Evolutionary conservation across 2,888 invertebrate species (phyloP).

Genomic region (Parnassius mnemosyne): DNA sequence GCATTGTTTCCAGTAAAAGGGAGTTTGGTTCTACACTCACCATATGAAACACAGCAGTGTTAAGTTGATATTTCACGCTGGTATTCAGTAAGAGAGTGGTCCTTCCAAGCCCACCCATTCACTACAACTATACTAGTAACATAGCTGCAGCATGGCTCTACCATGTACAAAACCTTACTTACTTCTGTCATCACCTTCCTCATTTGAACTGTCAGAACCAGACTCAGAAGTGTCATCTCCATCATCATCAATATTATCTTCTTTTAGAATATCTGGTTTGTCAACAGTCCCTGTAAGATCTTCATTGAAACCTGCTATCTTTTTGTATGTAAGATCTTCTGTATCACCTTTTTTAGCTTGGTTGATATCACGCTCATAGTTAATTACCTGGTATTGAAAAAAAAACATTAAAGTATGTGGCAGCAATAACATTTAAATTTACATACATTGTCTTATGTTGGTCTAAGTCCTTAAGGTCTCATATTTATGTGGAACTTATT

Average conservation of each 20-base stretch:
- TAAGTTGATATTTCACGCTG: too few relatives aligned
- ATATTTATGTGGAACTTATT: too few relatives aligned
- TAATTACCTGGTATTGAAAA: slow-evolving; percentile 82
- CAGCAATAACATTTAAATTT: not conserved
- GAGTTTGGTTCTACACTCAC: too few relatives aligned
- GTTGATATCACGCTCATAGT: slow-evolving; percentile 92
- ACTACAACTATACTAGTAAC: too few relatives aligned
- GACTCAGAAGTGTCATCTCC: slow-evolving; percentile 57
- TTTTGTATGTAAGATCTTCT: slow-evolving; percentile 90
- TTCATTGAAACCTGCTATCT: slow-evolving; percentile 90
- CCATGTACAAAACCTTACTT: slow-evolving; percentile 14
- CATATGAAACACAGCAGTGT: too few relatives aligned
- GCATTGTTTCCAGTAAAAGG: too few relatives aligned
- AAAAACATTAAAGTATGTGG: not conserved
- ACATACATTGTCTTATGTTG: not conserved
- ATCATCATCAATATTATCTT: slow-evolving; percentile 44
- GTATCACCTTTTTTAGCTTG: slow-evolving; percentile 87
- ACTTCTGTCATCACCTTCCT: slow-evolving; percentile 46
- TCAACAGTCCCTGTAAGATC: slow-evolving; percentile 87
- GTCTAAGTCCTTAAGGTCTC: too few relatives aligned
- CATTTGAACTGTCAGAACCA: slow-evolving; percentile 54
- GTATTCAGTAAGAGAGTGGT: too few relatives aligned
- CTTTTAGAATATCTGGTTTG: slow-evolving; percentile 83
- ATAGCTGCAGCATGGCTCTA: too few relatives aligned
- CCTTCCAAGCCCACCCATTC: too few relatives aligned